phyloP scores from a whole-genome alignment of 2,888 invertebrate species.

The Neuroscelio doddi region DNA sequence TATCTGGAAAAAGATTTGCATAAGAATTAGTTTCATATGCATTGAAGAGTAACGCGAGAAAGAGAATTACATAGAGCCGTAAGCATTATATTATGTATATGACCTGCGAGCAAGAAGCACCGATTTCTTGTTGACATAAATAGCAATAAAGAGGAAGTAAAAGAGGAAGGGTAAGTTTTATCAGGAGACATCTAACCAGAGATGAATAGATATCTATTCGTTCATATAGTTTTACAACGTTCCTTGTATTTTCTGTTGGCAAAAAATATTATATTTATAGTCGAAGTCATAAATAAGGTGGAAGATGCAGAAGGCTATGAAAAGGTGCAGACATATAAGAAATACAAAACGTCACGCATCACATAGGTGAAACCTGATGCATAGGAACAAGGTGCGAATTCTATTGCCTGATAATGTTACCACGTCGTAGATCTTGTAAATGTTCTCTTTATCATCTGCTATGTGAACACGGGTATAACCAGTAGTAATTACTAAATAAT shows the following conservation, averaged over 20 bases:
- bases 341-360: background rate
- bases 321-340: background rate
- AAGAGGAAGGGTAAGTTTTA: background rate
- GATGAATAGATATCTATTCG: background rate
- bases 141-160: background rate
- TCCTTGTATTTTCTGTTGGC: too few species aligned
- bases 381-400: conserved; percentile 13
- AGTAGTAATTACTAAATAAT: background rate
- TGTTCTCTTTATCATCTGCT: conserved; percentile 5
- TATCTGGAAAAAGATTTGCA: background rate
- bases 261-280: background rate
- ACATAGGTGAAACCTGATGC: conserved; percentile 1
- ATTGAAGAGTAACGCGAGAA: background rate
- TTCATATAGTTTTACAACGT: too few species aligned
- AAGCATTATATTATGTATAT: conserved; percentile 1
- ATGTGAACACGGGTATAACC: conserved; percentile 5
- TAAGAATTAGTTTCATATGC: background rate
- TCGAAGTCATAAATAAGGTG: background rate
- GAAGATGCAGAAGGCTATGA: background rate
- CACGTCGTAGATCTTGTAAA: background rate
- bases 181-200: background rate
- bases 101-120: background rate
- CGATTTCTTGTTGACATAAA: conserved; percentile 9
- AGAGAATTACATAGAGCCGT: background rate
- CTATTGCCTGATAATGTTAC: conserved; percentile 12